Percentiles rank a stretch among this genome's conserved stretches.
Conservation (phyloP, 2,113 vertebrate genomes). For the Gymnarchus niloticus region DNA sequence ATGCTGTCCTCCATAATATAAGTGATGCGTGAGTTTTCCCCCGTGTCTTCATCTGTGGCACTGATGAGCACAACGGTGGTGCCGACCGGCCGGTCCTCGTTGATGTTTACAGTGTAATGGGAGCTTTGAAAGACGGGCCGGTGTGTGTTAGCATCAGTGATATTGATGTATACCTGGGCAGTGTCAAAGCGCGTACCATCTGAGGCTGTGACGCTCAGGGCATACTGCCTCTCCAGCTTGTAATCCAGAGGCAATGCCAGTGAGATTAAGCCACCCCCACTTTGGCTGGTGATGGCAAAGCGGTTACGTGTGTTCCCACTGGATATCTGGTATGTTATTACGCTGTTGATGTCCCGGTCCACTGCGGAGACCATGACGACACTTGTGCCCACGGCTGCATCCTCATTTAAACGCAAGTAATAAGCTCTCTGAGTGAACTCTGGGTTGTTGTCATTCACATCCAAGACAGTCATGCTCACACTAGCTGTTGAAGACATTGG, state of each 20-base stretch:
- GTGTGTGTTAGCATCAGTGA: slow-evolving; percentile 93
- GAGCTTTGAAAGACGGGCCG: slow-evolving; percentile 94
- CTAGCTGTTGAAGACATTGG: slow-evolving; percentile 81
- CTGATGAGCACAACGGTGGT: slow-evolving; percentile 92
- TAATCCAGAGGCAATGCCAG: slow-evolving; percentile 89
- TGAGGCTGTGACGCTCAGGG: slow-evolving; percentile 77
- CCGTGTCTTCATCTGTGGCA: slow-evolving; percentile 88
- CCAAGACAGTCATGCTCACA: slow-evolving; percentile 83
- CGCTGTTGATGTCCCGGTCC: slow-evolving; percentile 85
- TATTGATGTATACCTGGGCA: slow-evolving; percentile 77
- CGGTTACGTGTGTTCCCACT: slow-evolving; percentile 91
- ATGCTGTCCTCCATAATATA: slow-evolving; percentile 97
- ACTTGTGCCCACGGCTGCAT: slow-evolving; percentile 82
- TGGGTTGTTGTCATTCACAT: slow-evolving; percentile 93
- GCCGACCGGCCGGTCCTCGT: slow-evolving; percentile 77
- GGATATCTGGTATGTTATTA: slow-evolving; percentile 94
- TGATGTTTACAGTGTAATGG: slow-evolving; percentile 86
- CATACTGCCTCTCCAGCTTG: slow-evolving; percentile 89
- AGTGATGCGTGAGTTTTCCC: slow-evolving; percentile 87
- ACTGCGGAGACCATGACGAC: slow-evolving; percentile 85
- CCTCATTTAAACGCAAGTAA: slow-evolving; percentile 82
- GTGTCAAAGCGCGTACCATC: slow-evolving; percentile 85
- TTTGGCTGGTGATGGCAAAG: slow-evolving; percentile 95
- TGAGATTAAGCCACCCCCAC: slow-evolving; percentile 82
- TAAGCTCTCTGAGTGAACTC: slow-evolving; percentile 85